Conservation (phyloP, 2,888 invertebrate species). For the Mallateleia sp. region DNA sequence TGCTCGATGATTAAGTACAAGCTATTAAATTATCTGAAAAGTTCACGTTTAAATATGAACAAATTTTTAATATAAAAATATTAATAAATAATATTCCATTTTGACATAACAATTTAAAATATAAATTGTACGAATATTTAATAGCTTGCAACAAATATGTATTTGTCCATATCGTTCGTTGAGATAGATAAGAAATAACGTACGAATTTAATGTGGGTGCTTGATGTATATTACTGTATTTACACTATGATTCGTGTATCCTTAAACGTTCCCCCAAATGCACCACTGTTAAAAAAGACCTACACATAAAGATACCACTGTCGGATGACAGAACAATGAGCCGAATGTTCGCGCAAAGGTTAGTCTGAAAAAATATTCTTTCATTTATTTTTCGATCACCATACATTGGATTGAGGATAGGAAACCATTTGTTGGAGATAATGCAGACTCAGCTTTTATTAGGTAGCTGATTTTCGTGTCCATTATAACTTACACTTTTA, state of each 20-base stretch:
- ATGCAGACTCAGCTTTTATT: conserved; percentile 21
- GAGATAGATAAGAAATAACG: neutral
- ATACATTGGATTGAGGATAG: conserved; percentile 57
- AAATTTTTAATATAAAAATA: too few relatives aligned
- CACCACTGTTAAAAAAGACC: conserved; percentile 27
- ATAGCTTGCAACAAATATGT: conserved; percentile 2
- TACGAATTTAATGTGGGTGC: conserved; percentile 24
- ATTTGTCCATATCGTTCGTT: neutral
- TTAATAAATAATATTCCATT: too few relatives aligned
- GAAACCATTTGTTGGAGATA: conserved; percentile 32
- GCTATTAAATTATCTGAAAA: neutral
- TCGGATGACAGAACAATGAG: conserved; percentile 60
- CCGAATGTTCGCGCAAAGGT: conserved; percentile 82
- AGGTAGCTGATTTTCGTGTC: conserved; percentile 20
- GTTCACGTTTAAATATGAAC: too few relatives aligned
- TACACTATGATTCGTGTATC: conserved; percentile 21
- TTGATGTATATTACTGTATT: conserved; percentile 33
- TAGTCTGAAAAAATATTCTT: conserved; percentile 81
- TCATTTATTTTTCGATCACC: conserved; percentile 64
- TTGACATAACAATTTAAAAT: neutral
- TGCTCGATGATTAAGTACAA: neutral
- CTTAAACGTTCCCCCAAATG: conserved; percentile 29
- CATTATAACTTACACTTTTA: neutral
- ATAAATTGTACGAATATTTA: neutral
- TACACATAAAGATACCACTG: conserved; percentile 26